These are phyloP conservation scores for Nezara viridula DNA, from an alignment of 2,888 invertebrate genomes.

Conservation along the genomic window DNA sequence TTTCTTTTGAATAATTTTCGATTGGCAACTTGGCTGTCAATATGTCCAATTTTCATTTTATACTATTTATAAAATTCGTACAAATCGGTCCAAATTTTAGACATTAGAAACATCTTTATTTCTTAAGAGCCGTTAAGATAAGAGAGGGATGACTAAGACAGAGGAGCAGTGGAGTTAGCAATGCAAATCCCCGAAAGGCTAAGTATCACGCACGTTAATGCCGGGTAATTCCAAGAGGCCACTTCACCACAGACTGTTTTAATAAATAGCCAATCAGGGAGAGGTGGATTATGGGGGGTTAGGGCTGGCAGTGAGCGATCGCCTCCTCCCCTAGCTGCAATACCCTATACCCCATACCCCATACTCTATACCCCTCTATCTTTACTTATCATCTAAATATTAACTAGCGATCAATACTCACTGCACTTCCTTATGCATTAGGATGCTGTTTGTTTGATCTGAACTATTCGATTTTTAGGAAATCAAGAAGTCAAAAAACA, in stretches of 20 bases:
- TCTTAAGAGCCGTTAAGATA: background rate
- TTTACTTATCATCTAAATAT: constrained; percentile 51
- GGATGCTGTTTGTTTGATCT: no score
- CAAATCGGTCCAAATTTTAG: no score
- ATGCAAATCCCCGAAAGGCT: constrained; percentile 36
- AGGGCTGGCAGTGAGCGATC: constrained; percentile 44
- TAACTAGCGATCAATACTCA: constrained; percentile 28
- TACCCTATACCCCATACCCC: background rate
- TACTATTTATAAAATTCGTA: no score
- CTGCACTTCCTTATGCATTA: background rate
- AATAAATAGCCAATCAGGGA: constrained; percentile 48
- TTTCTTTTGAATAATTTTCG: no score
- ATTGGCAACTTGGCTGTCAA: no score
- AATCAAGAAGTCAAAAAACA: background rate
- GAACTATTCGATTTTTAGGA: background rate
- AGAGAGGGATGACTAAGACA: constrained; percentile 7
- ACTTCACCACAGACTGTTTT: constrained; percentile 45
- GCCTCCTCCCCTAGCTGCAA: background rate
- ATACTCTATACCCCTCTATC: constrained; percentile 15
- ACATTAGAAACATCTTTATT: background rate
- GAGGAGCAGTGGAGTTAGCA: background rate
- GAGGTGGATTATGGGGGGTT: constrained; percentile 39
- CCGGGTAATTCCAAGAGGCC: constrained; percentile 35
- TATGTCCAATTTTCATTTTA: no score
- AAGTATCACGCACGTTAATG: constrained; percentile 47